These are phyloP conservation scores for Otolemur crassicaudatus DNA, from an alignment of 2,797 vertebrate species.

Conservation along the genomic window DNA sequence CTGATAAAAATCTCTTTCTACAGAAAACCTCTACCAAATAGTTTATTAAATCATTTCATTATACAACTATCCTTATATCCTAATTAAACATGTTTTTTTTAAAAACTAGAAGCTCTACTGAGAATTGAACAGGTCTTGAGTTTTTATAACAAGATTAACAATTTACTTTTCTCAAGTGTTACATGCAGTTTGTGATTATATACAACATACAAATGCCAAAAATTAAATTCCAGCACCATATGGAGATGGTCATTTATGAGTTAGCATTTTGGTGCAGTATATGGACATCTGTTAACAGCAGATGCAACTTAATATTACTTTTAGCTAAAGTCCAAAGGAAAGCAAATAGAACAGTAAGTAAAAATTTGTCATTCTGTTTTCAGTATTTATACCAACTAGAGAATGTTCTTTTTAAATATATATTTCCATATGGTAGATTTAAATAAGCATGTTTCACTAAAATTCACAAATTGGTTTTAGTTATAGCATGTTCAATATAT, in stretches of 20 bases:
- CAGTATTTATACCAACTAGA: slow-evolving; percentile 55
- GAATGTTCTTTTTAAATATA: slow-evolving; percentile 65
- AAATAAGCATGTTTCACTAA: neutral
- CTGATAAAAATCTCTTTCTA: neutral
- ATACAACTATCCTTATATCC: neutral
- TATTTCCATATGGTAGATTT: neutral
- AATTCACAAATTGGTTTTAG: neutral
- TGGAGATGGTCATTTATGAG: slow-evolving; percentile 72
- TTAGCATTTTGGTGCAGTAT: slow-evolving; percentile 69
- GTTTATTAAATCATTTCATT: neutral
- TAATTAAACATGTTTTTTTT: neutral
- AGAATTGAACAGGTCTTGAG: neutral
- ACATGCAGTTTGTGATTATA: slow-evolving; percentile 52
- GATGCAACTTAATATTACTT: slow-evolving; percentile 72
- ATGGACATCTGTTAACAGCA: slow-evolving; percentile 73
- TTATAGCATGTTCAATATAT: neutral
- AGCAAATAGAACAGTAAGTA: slow-evolving; percentile 60
- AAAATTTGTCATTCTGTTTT: slow-evolving; percentile 62
- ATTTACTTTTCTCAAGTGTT: slow-evolving; percentile 55
- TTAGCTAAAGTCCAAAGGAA: slow-evolving; percentile 74
- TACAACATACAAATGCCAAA: slow-evolving; percentile 55
- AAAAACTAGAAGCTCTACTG: neutral
- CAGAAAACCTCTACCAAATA: neutral
- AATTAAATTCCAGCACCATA: slow-evolving; percentile 68
- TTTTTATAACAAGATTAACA: neutral